Evolutionary conservation across 2,113 vertebrate genomes (phyloP), one percentile per base, ranked within the genome.

Genomic region (Rhabdomys dilectus): DNA sequence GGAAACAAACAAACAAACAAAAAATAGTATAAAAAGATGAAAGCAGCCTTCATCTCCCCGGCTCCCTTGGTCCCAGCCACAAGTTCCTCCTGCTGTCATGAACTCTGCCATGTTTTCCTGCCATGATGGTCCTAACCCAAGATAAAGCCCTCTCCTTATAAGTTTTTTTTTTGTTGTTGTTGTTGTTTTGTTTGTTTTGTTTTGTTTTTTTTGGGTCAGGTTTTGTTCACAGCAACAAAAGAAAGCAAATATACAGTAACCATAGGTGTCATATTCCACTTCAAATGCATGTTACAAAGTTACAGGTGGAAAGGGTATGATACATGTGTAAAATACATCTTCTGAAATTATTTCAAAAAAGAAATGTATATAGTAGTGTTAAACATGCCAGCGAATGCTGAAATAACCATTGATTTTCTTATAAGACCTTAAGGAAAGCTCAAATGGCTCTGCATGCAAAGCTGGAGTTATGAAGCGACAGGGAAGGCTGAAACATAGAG

Each of bases 331-430:
- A 31, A 86, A 95, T 11, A 24, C 58, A 84, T 15, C 19, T 78
- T 95, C 62, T 75, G 34, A 92, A 87, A 86, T 58, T 13, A 95
- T 91, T 72, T 95, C 24, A 84, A 89, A 39, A 64, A 85, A 93
- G 77, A 91, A 82, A 81, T 21, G 70, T 76, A 91, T 75, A 93
- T 9, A 48, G 64, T 42, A 21, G 31, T 53, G 21, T 76, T 34
- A 93, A n/a, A 2, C 53, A 8, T 62, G 75, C 56, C 80, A 78
- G 77, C 19, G 80, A 86, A 93, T 66, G 56, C 26, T 53, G 53
- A 3, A 94, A 42, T 36, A 84, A 22, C 56, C 42, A 73, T 62
- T 12, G 31, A 72, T 45, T 13, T 86, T 39, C 17, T 21, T 68
- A 13, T 26, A 92, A 75, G 56, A 58, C 11, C 26, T 56, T 17